Conservation (phyloP, 35 echinoderm and acorn worm genomes). For the Apostichopus japonicus region DNA sequence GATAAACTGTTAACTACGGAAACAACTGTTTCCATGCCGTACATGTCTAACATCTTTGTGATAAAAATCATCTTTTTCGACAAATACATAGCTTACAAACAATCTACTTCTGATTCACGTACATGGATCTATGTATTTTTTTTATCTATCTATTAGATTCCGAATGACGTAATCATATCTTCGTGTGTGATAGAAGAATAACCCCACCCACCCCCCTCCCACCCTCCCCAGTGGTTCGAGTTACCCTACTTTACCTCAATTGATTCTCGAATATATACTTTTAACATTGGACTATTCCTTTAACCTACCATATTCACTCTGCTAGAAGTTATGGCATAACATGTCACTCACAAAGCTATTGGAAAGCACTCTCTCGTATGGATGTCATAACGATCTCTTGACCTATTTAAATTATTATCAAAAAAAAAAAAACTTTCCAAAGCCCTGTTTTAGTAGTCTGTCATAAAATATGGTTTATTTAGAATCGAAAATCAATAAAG, state of each 20-base stretch:
- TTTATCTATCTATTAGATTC: no score
- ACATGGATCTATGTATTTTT: no score
- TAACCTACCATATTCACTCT: background rate
- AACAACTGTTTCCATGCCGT: no score
- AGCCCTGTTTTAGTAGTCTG: background rate
- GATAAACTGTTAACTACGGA: no score
- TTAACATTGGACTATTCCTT: background rate
- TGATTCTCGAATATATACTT: background rate
- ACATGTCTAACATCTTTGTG: no score
- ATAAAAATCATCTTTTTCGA: no score
- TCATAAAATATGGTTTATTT: conserved; percentile 30
- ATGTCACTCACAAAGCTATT: conserved; percentile 6
- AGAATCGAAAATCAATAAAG: conserved; percentile 17
- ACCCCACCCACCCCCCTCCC: no score
- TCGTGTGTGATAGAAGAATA: no score
- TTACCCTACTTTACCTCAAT: background rate
- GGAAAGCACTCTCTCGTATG: background rate
- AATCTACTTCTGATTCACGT: no score
- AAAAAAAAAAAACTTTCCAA: background rate
- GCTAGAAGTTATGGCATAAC: background rate
- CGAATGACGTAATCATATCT: no score
- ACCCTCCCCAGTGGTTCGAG: no score
- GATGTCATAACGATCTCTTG: conserved; percentile 4
- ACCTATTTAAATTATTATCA: conserved; percentile 1
- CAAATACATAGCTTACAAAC: no score